phyloP scores from a whole-genome alignment of 2,888 invertebrate species.

The Diarsia mendica region DNA sequence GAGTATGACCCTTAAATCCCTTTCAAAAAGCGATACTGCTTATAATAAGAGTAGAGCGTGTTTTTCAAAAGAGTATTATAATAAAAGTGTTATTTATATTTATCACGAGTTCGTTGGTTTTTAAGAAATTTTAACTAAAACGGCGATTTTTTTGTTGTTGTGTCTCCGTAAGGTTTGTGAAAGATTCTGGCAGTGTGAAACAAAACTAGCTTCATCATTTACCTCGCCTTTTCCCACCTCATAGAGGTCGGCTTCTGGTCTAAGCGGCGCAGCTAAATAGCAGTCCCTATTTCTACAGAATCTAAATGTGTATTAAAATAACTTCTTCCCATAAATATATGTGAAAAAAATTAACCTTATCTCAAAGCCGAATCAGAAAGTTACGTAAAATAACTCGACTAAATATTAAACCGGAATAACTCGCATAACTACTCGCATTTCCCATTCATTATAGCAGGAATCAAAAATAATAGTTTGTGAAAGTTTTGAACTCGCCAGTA shows the following conservation, averaged over 20 bases:
- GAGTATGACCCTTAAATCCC: no score
- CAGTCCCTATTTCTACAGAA: neutral
- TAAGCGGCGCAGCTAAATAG: neutral
- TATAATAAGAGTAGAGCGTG: no score
- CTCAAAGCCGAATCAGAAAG: neutral
- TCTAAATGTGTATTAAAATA: neutral
- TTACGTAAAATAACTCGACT: neutral
- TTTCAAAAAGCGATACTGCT: no score
- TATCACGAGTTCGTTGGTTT: neutral
- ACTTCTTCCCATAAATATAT: neutral
- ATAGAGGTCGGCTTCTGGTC: neutral
- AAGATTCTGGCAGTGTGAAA: no score
- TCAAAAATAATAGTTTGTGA: conserved; percentile 36
- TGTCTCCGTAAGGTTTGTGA: neutral
- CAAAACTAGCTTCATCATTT: no score
- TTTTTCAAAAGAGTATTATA: no score
- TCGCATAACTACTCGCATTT: conserved; percentile 34
- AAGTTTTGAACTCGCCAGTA: conserved; percentile 48
- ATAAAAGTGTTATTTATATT: no score
- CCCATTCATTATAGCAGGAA: conserved; percentile 34
- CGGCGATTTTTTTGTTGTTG: neutral
- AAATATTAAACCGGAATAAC: conserved; percentile 18
- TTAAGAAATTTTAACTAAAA: neutral
- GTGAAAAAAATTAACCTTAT: no score
- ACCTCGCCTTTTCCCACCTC: neutral